A percentile compares a stretch with the other conserved stretches of the same genome.
These are phyloP conservation scores for Lepilemur ruficaudatus DNA, from an alignment of 2,797 vertebrate species.

Conservation along the genomic window DNA sequence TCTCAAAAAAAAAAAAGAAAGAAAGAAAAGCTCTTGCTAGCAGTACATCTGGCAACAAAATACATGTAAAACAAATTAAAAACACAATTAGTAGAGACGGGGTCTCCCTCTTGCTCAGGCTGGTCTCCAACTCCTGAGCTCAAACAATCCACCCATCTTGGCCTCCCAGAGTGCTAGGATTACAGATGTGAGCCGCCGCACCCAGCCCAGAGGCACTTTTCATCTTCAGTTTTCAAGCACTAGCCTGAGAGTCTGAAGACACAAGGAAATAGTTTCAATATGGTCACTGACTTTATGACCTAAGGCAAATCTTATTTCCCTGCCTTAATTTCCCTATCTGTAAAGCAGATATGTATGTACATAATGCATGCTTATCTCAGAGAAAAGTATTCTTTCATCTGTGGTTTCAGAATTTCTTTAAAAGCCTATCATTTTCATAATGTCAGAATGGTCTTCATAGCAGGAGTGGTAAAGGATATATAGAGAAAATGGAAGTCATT, in stretches of 20 bases:
- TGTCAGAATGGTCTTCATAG: neutral
- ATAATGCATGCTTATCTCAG: neutral
- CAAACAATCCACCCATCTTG: too few relatives aligned
- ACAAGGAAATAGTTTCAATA: neutral
- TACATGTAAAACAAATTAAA: too few relatives aligned
- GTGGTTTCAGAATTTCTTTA: neutral
- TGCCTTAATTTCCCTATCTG: neutral
- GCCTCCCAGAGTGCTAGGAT: too few relatives aligned
- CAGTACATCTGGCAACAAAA: too few relatives aligned
- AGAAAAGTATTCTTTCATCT: neutral
- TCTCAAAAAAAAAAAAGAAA: too few relatives aligned
- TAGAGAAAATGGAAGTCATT: neutral
- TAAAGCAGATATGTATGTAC: neutral
- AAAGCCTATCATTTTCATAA: neutral
- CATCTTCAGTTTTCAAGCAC: neutral
- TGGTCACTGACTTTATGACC: neutral
- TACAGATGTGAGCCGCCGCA: too few relatives aligned
- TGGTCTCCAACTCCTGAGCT: too few relatives aligned
- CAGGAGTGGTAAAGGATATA: neutral
- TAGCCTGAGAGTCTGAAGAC: neutral
- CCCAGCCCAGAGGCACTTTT: neutral
- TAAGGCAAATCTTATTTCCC: constrained; percentile 4
- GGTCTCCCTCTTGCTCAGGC: too few relatives aligned
- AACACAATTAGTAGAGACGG: too few relatives aligned
- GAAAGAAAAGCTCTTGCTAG: too few relatives aligned